phyloP scores from a whole-genome alignment of 64 coral and sea anemone genomes.

The Stichodactyla helianthus region DNA sequence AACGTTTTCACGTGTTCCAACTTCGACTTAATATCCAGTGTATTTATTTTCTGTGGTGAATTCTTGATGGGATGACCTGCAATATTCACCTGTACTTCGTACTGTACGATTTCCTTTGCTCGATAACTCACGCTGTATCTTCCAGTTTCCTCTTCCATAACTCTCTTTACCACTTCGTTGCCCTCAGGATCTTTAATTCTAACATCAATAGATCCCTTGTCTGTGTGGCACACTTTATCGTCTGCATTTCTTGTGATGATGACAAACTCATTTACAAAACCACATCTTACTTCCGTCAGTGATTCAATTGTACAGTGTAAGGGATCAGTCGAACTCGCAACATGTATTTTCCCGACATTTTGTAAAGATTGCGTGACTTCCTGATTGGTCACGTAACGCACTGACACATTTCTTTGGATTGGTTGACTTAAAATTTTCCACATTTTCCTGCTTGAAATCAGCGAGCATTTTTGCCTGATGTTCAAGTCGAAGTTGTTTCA shows the following conservation, averaged over 20 bases:
- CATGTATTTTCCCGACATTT: not conserved
- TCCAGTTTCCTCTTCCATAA: not conserved
- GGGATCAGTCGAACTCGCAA: not conserved
- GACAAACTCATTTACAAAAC: constrained; percentile 11
- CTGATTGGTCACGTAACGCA: constrained; percentile 2
- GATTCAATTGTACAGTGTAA: not conserved
- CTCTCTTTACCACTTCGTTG: not conserved
- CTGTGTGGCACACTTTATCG: not conserved
- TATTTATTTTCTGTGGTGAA: not conserved
- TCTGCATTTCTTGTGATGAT: not conserved
- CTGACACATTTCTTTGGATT: not conserved
- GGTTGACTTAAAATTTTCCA: not conserved
- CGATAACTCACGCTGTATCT: not conserved
- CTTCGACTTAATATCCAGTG: not conserved
- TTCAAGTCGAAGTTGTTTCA: not conserved
- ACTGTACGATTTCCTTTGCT: not conserved
- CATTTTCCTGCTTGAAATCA: not conserved
- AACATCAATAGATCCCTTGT: not conserved
- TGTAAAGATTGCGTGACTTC: not conserved
- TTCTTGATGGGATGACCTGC: not conserved
- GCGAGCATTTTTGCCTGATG: not conserved
- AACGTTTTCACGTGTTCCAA: not conserved
- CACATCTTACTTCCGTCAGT: not conserved
- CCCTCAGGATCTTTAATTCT: not conserved
- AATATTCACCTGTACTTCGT: not conserved